These are phyloP conservation scores for Parotia lawesii DNA, from an alignment of 2,113 vertebrate genomes.

Conservation along the genomic window DNA sequence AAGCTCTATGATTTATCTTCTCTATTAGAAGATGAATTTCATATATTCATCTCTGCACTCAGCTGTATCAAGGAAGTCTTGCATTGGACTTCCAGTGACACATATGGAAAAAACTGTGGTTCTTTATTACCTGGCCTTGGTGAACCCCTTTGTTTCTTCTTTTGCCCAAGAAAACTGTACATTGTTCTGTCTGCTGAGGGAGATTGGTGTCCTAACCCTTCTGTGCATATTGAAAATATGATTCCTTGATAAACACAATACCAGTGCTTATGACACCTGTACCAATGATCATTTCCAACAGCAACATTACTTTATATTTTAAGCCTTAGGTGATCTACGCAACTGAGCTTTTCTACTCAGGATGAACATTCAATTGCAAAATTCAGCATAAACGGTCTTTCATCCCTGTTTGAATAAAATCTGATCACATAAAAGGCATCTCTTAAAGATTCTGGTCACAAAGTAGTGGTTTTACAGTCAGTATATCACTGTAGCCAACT, in stretches of 20 bases:
- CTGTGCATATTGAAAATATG: neutral
- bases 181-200: neutral
- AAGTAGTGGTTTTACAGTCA: conserved; percentile 37
- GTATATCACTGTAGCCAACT: conserved; percentile 17
- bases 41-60: neutral
- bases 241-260: neutral
- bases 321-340: neutral
- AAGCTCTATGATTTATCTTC: neutral
- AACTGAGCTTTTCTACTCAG: neutral
- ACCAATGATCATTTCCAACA: neutral
- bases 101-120: neutral
- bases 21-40: neutral
- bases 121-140: neutral
- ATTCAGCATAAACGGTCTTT: conserved; percentile 29
- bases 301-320: neutral
- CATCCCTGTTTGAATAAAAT: conserved; percentile 41
- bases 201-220: neutral
- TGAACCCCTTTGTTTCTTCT: neutral
- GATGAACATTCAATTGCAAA: conserved; percentile 12
- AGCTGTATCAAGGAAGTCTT: neutral
- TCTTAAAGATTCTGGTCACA: conserved; percentile 48
- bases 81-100: neutral
- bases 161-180: neutral
- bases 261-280: neutral
- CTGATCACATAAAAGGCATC: conserved; percentile 35